Evolutionary conservation across 1,140 invertebrate species (phyloP).

Genomic region (Tenebrio molitor): DNA sequence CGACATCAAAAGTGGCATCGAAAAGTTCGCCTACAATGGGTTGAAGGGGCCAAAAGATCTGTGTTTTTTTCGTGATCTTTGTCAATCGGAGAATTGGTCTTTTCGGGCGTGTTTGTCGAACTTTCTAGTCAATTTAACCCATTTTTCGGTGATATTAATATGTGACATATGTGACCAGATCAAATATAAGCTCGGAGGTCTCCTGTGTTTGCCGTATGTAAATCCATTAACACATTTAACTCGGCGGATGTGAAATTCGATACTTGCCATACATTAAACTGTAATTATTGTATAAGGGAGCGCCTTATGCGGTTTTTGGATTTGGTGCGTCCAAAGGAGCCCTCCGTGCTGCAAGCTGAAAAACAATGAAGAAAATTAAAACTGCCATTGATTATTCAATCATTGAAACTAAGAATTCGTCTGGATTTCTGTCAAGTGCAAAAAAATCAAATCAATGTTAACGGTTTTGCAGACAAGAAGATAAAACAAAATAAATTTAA

Average conservation of each 20-base stretch:
- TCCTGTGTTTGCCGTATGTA: slow-evolving; percentile 37
- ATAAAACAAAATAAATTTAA: too few relatives aligned
- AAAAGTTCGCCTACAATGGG: slow-evolving; percentile 10
- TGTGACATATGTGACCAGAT: slow-evolving; percentile 36
- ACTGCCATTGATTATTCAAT: too few relatives aligned
- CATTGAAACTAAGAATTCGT: too few relatives aligned
- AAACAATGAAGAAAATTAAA: too few relatives aligned
- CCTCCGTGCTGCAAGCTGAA: too few relatives aligned
- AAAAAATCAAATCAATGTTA: too few relatives aligned
- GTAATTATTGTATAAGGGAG: slow-evolving; percentile 13
- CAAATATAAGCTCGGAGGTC: slow-evolving; percentile 2
- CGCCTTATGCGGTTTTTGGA: too few relatives aligned
- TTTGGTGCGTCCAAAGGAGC: too few relatives aligned
- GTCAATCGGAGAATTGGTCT: background rate
- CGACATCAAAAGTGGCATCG: slow-evolving; percentile 1
- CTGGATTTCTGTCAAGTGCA: too few relatives aligned
- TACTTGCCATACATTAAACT: slow-evolving; percentile 5
- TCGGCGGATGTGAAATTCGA: slow-evolving; percentile 41
- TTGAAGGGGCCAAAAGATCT: too few relatives aligned
- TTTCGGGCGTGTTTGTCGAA: slow-evolving; percentile 1
- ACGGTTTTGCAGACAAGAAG: too few relatives aligned
- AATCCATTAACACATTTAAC: slow-evolving; percentile 45
- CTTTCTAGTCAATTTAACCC: slow-evolving; percentile 45
- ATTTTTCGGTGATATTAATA: slow-evolving; percentile 25
- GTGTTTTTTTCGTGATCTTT: too few relatives aligned